phyloP scores from a whole-genome alignment of 1,140 invertebrate species.

The Calephelis virginiensis region DNA sequence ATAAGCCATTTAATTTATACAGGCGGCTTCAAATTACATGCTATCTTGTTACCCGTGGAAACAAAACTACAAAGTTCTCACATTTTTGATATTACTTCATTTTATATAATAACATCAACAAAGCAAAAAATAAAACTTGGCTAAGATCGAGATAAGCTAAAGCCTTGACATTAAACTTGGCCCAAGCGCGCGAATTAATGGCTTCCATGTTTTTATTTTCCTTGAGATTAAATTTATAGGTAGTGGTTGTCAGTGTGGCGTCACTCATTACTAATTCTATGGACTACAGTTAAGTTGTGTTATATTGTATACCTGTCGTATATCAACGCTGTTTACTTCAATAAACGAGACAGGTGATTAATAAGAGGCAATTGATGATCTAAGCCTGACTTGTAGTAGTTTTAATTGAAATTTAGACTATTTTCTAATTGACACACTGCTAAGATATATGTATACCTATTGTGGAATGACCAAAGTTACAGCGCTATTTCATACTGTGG shows the following conservation, averaged over 20 bases:
- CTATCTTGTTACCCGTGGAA: conserved; percentile 13
- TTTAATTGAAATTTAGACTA: conserved; percentile 22
- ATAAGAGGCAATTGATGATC: conserved; percentile 59
- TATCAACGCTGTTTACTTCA: conserved; percentile 68
- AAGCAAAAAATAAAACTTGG: conserved; percentile 71
- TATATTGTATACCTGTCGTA: conserved; percentile 72
- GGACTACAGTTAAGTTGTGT: conserved; percentile 63
- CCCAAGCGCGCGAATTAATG: conserved; percentile 76
- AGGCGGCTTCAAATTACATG: background rate
- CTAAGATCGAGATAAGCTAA: conserved; percentile 75
- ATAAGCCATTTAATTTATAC: conserved; percentile 1
- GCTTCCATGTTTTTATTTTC: conserved; percentile 78
- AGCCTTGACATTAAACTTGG: conserved; percentile 78
- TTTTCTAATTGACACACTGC: background rate
- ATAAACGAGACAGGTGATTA: conserved; percentile 48
- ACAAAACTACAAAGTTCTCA: conserved; percentile 26
- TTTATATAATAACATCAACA: conserved; percentile 61
- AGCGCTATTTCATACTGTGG: too few relatives aligned
- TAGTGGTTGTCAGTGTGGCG: conserved; percentile 58
- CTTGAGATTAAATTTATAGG: conserved; percentile 78
- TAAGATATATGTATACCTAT: too few relatives aligned
- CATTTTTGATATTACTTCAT: conserved; percentile 43
- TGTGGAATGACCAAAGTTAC: too few relatives aligned
- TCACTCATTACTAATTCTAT: conserved; percentile 73
- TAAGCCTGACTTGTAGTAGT: conserved; percentile 29